phyloP scores from a whole-genome alignment of 2,888 invertebrate species.

The Metacarcinus magister region DNA sequence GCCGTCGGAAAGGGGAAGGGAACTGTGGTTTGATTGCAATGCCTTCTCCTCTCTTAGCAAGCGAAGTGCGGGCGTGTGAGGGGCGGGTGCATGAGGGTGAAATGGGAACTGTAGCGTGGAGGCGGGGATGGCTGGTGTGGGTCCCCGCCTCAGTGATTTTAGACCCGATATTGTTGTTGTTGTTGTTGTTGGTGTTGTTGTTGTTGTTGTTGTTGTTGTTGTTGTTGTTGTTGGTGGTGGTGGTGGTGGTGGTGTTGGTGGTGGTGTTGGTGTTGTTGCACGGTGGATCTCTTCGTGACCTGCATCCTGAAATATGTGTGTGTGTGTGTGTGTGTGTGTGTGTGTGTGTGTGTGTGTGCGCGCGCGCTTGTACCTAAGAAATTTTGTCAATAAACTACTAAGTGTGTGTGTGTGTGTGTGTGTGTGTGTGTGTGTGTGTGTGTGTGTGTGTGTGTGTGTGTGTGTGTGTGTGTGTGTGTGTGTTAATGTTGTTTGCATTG shows the following conservation, averaged over 20 bases:
- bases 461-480: background rate
- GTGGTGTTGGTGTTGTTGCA: background rate
- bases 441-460: too few species aligned
- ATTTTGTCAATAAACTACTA: too few species aligned
- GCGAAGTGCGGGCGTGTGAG: background rate
- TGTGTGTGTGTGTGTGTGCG: constrained; percentile 3
- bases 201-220: too few species aligned
- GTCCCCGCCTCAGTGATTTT: background rate
- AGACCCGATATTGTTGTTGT: background rate
- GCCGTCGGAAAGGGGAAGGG: background rate
- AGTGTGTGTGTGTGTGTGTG: constrained; percentile 26
- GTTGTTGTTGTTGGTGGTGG: too few species aligned
- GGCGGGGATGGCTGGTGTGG: background rate
- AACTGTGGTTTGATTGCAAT: background rate
- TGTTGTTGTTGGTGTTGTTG: too few species aligned
- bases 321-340: constrained; percentile 43
- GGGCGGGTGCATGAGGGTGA: background rate
- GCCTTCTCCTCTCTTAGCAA: background rate
- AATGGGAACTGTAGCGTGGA: background rate
- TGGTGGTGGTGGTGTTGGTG: too few species aligned
- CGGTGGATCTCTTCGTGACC: background rate
- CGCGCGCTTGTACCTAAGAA: background rate
- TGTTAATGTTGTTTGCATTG: background rate
- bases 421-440: constrained; percentile 29
- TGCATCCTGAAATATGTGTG: background rate